Base-by-base conservation (phyloP, 2,888 invertebrate species). In the Eristalinus sepulchralis region DNA sequence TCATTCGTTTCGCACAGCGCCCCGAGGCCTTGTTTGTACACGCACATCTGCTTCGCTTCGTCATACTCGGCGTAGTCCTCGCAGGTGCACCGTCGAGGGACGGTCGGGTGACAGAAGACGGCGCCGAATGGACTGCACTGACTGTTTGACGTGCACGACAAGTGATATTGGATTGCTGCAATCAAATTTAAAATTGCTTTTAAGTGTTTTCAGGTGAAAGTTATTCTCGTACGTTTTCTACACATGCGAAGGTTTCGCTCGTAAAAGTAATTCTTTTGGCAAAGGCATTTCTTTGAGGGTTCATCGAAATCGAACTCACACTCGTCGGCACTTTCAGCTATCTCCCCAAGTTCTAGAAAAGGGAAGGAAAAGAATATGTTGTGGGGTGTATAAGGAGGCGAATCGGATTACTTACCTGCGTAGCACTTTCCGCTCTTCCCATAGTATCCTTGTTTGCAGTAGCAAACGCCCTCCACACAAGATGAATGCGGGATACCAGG, bases 41-140 rank as follows among this genome's bases (percentile, higher is more conserved):
- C 89, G 72, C 92, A 92, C 36, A 92, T 83, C 87, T 92, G 91
- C 11, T 88, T 89, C 10, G 90, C 80, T 70, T 89, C 90, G 89
- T 92, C 90, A 53, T 91, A 92, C 55, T 90, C 89, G 4, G 92
- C 91, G 82, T 91, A 92, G 22, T 91, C 89, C 81, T 91, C 90
- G 75, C 92, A 92, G 9, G 90, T 90, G 81, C 92, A 92, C 20
- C 91, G 90, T 88, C 91, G 90, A 10, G 91, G 92, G 71, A 90
- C 89, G 62, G 89, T 88, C 2, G 90, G 70, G 34, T 88, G 89
- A 63, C 91, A 90, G 84, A 86, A 90, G 72, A 90, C 89, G 57
- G 91, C 90, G n/a, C 92, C 92, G 70, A 90, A 92, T 4, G 92
- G 92, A 88, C 92, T 92, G 78, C 92, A 92, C 88, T 92, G 92